These are phyloP conservation scores for Nothocercus nigrocapillus DNA, from an alignment of 2,113 vertebrate species.

Conservation along the genomic window DNA sequence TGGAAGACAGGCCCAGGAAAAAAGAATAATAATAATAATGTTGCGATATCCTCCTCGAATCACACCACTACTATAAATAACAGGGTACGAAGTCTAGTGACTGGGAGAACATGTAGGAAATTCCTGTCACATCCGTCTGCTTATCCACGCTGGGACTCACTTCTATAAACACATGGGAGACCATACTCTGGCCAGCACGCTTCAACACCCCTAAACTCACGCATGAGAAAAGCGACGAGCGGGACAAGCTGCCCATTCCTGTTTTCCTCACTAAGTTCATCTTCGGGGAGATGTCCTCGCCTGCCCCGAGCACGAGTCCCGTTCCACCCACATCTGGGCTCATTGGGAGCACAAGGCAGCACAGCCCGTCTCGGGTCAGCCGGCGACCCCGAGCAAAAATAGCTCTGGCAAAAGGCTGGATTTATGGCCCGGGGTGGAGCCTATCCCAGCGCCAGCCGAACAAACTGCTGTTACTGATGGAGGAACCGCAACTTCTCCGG, in stretches of 20 bases:
- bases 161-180: background rate
- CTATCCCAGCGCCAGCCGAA: background rate
- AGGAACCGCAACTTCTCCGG: background rate
- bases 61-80: background rate
- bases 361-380: conserved; percentile 36
- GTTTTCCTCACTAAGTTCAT: conserved; percentile 24
- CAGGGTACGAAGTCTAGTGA: accelerated
- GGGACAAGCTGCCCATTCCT: conserved; percentile 1
- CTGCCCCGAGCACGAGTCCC: background rate
- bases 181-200: background rate
- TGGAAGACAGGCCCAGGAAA: background rate
- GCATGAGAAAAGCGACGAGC: background rate
- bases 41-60: background rate
- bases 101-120: background rate
- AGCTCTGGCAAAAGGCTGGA: conserved; percentile 33
- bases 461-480: accelerated
- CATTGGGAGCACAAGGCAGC: conserved; percentile 53
- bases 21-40: background rate
- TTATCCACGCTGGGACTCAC: background rate
- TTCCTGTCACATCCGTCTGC: background rate
- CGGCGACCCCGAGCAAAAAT: conserved; percentile 52
- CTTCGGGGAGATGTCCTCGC: conserved; percentile 42
- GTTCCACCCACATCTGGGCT: conserved; percentile 63
- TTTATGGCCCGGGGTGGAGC: conserved; percentile 27
- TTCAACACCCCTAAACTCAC: background rate